A percentile compares a stretch with the other conserved stretches of the same genome.
These are phyloP conservation scores for Bombus soroeensis DNA, from an alignment of 1,140 invertebrate species.

Conservation along the genomic window DNA sequence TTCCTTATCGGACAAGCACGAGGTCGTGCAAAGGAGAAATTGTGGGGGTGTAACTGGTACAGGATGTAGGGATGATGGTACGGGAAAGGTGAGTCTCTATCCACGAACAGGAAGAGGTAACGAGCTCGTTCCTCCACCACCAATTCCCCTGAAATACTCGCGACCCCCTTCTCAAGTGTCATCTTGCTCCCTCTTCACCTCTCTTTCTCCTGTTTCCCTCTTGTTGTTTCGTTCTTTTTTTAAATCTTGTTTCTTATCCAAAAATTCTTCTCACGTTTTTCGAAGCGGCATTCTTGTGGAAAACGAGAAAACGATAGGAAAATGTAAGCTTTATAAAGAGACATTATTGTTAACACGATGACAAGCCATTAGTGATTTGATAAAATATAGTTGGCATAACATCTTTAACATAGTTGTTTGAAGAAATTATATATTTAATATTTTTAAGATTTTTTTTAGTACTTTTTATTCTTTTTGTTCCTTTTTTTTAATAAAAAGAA, in stretches of 20 bases:
- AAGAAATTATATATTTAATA: not conserved
- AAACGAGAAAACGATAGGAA: slow-evolving; percentile 71
- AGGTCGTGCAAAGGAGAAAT: slow-evolving; percentile 50
- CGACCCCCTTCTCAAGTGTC: slow-evolving; percentile 38
- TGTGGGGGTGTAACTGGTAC: slow-evolving; percentile 28
- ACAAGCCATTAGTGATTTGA: too few species aligned
- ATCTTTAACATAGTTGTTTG: not conserved
- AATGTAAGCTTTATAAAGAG: slow-evolving; percentile 28
- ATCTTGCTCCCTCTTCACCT: not conserved
- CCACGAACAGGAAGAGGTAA: slow-evolving; percentile 72
- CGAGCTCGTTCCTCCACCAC: slow-evolving; percentile 70
- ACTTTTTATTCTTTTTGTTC: too few species aligned
- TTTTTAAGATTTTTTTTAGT: not conserved
- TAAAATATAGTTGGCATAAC: not conserved
- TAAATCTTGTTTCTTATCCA: not conserved
- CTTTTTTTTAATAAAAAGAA: not conserved
- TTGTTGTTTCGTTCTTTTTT: slow-evolving; percentile 4
- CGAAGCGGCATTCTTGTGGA: slow-evolving; percentile 52
- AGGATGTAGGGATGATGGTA: slow-evolving; percentile 43
- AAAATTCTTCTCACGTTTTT: slow-evolving; percentile 28
- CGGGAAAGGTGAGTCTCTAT: slow-evolving; percentile 76
- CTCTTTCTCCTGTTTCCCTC: slow-evolving; percentile 5
- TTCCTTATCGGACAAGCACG: slow-evolving; percentile 76
- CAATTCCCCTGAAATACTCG: slow-evolving; percentile 50
- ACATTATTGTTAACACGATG: not conserved